A percentile compares a stretch with the other conserved stretches of the same genome.
Conservation (phyloP, 1,140 invertebrate genomes). For the Semibalanus balanoides region DNA sequence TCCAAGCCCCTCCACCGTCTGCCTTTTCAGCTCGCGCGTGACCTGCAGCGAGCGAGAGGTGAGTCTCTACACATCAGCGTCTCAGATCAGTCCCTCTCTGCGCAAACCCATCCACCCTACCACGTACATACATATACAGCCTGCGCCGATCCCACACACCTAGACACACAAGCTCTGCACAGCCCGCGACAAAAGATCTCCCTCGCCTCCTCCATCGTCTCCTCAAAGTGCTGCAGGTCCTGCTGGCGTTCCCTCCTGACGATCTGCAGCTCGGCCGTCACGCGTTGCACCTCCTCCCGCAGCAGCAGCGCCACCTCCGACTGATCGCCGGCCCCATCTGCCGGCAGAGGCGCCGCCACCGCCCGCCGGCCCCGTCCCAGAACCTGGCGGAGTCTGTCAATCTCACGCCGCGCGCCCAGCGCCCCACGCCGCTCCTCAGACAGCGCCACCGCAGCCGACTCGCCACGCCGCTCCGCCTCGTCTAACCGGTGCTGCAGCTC, state of each 20-base stretch:
- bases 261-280: not conserved
- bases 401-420: not conserved
- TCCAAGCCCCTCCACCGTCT: too few species aligned
- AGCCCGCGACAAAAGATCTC: not conserved
- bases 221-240: not conserved
- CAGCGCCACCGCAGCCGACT: not conserved
- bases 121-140: too few species aligned
- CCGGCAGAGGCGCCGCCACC: too few species aligned
- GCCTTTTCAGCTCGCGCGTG: too few species aligned
- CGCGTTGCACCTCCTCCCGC: not conserved
- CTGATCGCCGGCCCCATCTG: too few species aligned
- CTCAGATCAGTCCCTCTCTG: not conserved
- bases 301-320: not conserved
- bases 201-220: not conserved
- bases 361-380: not conserved
- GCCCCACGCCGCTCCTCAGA: not conserved
- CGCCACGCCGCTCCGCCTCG: not conserved
- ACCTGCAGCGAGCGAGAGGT: too few species aligned
- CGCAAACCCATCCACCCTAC: too few species aligned
- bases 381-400: not conserved
- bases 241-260: not conserved
- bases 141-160: too few species aligned
- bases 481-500: not conserved
- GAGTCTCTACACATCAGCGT: too few species aligned
- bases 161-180: too few species aligned